A percentile compares a stretch with the other conserved stretches of the same genome.
Evolutionary conservation across 2,797 vertebrate genomes (phyloP).

Genomic region (Tokudaia muenninki): DNA sequence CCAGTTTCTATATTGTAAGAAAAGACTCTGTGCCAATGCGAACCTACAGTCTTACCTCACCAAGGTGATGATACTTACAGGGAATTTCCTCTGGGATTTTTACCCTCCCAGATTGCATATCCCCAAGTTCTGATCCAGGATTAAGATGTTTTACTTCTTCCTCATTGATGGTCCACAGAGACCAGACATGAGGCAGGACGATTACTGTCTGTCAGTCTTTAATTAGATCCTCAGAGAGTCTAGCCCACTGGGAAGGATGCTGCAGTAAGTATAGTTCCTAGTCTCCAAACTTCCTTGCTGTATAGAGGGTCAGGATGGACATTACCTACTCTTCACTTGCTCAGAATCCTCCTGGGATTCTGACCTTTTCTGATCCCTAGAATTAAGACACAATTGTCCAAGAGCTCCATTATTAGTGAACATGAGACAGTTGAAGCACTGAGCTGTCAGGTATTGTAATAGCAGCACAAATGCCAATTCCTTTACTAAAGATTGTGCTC

Average conservation of each 20-base stretch:
- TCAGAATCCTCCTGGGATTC: background rate
- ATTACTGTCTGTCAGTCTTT: slow-evolving; percentile 34
- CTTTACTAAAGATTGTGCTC: background rate
- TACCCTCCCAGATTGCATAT: background rate
- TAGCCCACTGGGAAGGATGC: background rate
- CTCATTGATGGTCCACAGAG: background rate
- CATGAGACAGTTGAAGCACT: background rate
- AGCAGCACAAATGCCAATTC: background rate
- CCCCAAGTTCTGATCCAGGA: background rate
- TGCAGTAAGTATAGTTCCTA: background rate
- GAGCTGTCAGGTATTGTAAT: background rate
- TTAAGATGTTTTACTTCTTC: background rate
- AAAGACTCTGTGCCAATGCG: background rate
- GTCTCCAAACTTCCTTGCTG: background rate
- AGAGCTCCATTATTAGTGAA: background rate
- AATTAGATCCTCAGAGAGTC: slow-evolving; percentile 60
- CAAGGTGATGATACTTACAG: background rate
- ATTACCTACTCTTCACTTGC: background rate
- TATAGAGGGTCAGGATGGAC: background rate
- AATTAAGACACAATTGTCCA: background rate
- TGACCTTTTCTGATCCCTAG: background rate
- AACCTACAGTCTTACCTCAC: background rate
- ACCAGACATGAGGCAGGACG: background rate
- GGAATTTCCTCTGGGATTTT: background rate
- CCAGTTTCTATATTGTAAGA: background rate